These are phyloP conservation scores for Osmerus eperlanus DNA, from an alignment of 2,113 vertebrate species.

Conservation along the genomic window DNA sequence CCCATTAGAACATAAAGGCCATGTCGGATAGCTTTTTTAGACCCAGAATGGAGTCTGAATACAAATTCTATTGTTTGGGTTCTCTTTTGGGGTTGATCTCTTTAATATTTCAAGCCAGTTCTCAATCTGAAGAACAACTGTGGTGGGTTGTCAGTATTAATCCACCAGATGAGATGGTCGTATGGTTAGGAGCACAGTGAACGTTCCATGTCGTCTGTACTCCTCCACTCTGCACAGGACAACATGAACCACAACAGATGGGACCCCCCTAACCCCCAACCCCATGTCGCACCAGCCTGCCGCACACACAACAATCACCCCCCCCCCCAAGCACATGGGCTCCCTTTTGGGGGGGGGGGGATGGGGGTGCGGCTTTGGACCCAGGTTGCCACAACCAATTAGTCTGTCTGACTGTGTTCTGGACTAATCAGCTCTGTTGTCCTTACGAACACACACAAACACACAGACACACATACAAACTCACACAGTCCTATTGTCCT, in stretches of 20 bases:
- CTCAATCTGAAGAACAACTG: too few relatives aligned
- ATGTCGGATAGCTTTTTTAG: too few relatives aligned
- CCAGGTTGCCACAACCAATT: conserved; percentile 54
- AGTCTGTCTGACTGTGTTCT: conserved; percentile 42
- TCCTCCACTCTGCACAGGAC: conserved; percentile 27
- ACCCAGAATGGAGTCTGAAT: too few relatives aligned
- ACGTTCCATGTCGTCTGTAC: conserved; percentile 15
- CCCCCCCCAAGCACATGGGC: conserved; percentile 42
- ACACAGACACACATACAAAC: conserved; percentile 1
- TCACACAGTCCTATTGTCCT: background rate
- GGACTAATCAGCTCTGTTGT: conserved; percentile 52
- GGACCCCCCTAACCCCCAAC: conserved; percentile 28
- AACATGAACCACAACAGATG: conserved; percentile 59
- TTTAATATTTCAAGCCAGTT: too few relatives aligned
- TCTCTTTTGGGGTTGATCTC: too few relatives aligned
- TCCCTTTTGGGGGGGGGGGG: conserved; percentile 20
- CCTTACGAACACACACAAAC: conserved; percentile 16
- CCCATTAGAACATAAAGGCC: too few relatives aligned
- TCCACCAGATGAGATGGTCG: background rate
- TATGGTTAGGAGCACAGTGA: background rate
- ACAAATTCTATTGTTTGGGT: too few relatives aligned
- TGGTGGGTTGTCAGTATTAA: too few relatives aligned
- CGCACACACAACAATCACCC: conserved; percentile 21
- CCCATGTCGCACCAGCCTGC: conserved; percentile 5
- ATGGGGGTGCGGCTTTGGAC: conserved; percentile 27